These are phyloP conservation scores for Muraenolepis orangiensis DNA, from an alignment of 2,797 vertebrate genomes.

Conservation along the genomic window DNA sequence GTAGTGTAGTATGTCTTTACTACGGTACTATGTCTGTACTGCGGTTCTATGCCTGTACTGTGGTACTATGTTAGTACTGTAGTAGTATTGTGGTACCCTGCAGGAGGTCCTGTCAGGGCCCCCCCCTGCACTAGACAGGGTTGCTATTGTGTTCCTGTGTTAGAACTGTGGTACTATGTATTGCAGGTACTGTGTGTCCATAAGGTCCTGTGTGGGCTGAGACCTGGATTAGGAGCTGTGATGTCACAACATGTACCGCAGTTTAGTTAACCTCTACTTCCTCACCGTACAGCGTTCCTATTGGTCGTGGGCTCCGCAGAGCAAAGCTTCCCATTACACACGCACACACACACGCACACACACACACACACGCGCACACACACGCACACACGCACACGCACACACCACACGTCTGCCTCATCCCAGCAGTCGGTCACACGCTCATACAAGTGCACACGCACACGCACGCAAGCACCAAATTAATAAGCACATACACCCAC, in stretches of 20 bases:
- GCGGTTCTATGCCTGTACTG: no score
- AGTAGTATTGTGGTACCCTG: neutral
- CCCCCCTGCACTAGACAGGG: no score
- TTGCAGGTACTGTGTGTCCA: neutral
- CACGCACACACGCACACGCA: neutral
- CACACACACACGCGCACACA: neutral
- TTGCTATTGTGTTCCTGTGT: no score
- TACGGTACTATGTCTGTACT: neutral
- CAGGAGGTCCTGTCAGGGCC: neutral
- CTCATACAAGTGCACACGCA: no score
- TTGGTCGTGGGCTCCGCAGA: neutral
- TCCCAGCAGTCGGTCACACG: no score
- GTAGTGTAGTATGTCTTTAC: no score
- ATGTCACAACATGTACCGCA: neutral
- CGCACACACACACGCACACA: no score
- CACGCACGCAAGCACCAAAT: no score
- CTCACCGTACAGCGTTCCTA: neutral
- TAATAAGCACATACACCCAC: neutral
- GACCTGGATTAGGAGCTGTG: neutral
- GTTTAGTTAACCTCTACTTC: no score
- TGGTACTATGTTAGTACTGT: neutral
- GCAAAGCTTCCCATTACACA: neutral
- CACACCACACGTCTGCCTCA: neutral
- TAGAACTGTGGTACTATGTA: neutral
- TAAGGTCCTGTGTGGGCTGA: neutral